phyloP scores from a whole-genome alignment of 2,888 invertebrate species.

The Pterostichus madidus region DNA sequence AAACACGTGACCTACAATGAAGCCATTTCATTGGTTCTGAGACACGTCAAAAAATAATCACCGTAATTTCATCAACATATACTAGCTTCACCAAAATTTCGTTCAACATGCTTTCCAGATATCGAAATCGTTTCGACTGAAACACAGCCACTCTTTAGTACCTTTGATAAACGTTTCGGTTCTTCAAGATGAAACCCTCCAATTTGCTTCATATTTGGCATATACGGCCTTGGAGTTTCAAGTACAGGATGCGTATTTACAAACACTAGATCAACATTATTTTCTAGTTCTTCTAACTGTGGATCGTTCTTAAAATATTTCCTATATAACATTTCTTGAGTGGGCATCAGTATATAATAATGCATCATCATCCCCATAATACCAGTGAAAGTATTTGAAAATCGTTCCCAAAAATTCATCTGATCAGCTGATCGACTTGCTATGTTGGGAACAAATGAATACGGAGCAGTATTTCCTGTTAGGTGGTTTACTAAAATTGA shows the following conservation, averaged over 20 bases:
- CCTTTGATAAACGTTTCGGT: constrained; percentile 67
- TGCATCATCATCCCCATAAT: constrained; percentile 70
- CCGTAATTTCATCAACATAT: no score
- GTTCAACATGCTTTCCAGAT: no score
- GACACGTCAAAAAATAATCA: no score
- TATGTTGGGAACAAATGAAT: constrained; percentile 73
- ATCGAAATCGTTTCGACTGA: no score
- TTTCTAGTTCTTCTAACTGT: constrained; percentile 61
- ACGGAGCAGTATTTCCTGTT: constrained; percentile 73
- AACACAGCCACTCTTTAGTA: not conserved
- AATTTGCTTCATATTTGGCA: constrained; percentile 70
- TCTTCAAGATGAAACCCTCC: constrained; percentile 70
- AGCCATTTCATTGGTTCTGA: no score
- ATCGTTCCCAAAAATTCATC: constrained; percentile 74
- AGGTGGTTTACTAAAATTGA: constrained; percentile 70
- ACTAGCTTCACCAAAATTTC: no score
- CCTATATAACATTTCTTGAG: constrained; percentile 26
- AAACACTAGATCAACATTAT: constrained; percentile 69
- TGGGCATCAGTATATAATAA: constrained; percentile 39
- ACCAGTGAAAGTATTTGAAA: constrained; percentile 70
- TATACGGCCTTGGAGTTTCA: constrained; percentile 69
- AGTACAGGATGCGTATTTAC: constrained; percentile 69
- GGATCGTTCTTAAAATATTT: constrained; percentile 63
- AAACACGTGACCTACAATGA: no score
- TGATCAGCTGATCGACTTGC: constrained; percentile 71